Conservation (phyloP, 2,888 invertebrate species). For the Drosophila longiperda region DNA sequence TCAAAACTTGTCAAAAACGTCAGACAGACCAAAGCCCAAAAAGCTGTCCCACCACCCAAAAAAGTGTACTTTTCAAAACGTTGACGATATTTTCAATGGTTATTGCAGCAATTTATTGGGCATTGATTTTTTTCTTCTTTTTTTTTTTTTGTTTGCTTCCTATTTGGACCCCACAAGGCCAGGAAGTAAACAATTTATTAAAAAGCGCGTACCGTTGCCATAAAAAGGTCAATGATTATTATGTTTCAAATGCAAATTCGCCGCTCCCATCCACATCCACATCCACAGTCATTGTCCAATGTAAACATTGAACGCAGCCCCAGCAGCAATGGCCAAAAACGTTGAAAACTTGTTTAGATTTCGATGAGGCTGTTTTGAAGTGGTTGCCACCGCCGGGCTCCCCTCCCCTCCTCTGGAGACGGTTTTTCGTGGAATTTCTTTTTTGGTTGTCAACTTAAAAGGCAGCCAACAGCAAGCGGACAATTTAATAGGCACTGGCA, state of each 20-base stretch:
- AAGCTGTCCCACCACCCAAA: not conserved
- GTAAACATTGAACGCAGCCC: slow-evolving; percentile 45
- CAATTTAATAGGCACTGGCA: slow-evolving; percentile 6
- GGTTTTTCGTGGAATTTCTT: slow-evolving; percentile 38
- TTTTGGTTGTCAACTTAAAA: slow-evolving; percentile 6
- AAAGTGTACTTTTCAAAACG: slow-evolving; percentile 31
- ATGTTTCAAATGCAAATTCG: slow-evolving; percentile 58
- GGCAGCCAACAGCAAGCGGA: not conserved
- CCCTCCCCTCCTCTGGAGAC: slow-evolving; percentile 19
- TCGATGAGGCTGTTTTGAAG: slow-evolving; percentile 38
- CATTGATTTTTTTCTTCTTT: slow-evolving; percentile 59
- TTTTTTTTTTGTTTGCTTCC: not conserved
- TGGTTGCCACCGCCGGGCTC: slow-evolving; percentile 15
- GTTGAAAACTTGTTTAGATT: slow-evolving; percentile 53
- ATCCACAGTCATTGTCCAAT: slow-evolving; percentile 30
- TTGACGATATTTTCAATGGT: slow-evolving; percentile 56
- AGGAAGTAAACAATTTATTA: slow-evolving; percentile 76
- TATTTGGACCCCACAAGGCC: slow-evolving; percentile 23
- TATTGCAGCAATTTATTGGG: slow-evolving; percentile 68
- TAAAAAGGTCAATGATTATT: slow-evolving; percentile 77
- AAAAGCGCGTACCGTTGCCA: slow-evolving; percentile 66
- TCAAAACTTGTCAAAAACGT: slow-evolving; percentile 51
- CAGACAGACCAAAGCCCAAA: slow-evolving; percentile 8
- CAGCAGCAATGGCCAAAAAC: slow-evolving; percentile 15
- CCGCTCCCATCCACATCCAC: not conserved